These are phyloP conservation scores for Acronicta alni DNA, from an alignment of 2,888 invertebrate genomes.

Conservation along the genomic window DNA sequence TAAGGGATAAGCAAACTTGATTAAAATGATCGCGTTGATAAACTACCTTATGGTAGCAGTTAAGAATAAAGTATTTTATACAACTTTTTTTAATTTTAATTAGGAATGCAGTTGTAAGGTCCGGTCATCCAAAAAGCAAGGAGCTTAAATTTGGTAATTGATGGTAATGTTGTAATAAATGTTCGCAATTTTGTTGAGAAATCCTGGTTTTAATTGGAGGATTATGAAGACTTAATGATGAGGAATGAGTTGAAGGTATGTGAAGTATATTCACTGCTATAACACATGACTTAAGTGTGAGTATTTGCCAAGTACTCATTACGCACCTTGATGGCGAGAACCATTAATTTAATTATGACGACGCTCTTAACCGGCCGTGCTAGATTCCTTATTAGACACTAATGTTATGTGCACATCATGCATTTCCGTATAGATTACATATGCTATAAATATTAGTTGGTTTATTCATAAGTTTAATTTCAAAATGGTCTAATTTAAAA, in stretches of 20 bases:
- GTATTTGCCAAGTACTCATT: slow-evolving; percentile 44
- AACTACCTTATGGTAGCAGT: slow-evolving; percentile 32
- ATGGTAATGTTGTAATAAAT: slow-evolving; percentile 3
- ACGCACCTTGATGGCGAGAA: slow-evolving; percentile 24
- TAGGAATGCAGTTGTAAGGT: slow-evolving; percentile 31
- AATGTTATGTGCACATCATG: slow-evolving; percentile 46
- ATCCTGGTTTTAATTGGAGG: slow-evolving; percentile 44
- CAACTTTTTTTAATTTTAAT: slow-evolving; percentile 33
- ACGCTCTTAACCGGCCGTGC: slow-evolving; percentile 42
- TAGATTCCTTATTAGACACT: slow-evolving; percentile 52
- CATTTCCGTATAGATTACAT: slow-evolving; percentile 27
- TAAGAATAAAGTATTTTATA: slow-evolving; percentile 16
- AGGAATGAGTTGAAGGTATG: slow-evolving; percentile 10
- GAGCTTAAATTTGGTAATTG: slow-evolving; percentile 26
- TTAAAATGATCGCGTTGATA: slow-evolving; percentile 49
- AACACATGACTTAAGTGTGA: slow-evolving; percentile 11
- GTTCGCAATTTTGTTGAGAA: slow-evolving; percentile 27
- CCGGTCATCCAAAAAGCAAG: slow-evolving; percentile 21
- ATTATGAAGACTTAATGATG: slow-evolving; percentile 31
- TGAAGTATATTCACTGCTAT: slow-evolving; percentile 17
- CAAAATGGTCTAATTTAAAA: too few species aligned
- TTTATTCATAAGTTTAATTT: not conserved
- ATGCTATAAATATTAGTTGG: slow-evolving; percentile 19
- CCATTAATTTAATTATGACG: slow-evolving; percentile 57
- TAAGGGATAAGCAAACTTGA: slow-evolving; percentile 53